Evolutionary conservation across 2,888 invertebrate genomes (phyloP).

Genomic region (Schizaphis graminum): DNA sequence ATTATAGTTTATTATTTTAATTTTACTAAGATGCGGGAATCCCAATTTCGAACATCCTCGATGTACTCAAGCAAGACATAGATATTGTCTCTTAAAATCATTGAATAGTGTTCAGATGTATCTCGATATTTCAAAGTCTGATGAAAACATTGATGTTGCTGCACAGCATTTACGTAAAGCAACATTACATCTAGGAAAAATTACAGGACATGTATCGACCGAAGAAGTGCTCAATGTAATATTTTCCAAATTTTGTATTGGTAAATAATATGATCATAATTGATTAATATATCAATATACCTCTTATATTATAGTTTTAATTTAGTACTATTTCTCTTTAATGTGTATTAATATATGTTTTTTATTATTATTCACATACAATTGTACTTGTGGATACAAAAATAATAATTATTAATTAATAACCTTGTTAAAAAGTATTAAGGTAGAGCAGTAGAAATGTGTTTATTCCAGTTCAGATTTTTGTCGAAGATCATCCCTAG

Average conservation of each 20-base stretch:
- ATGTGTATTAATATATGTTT: no score
- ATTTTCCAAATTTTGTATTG: slow-evolving; percentile 90
- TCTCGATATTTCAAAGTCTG: slow-evolving; percentile 71
- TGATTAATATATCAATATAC: neutral
- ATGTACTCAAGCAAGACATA: slow-evolving; percentile 80
- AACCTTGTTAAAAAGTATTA: neutral
- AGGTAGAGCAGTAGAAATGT: no score
- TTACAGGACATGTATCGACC: slow-evolving; percentile 82
- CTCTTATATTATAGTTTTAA: neutral
- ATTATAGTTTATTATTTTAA: slow-evolving; percentile 67
- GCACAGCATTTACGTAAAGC: slow-evolving; percentile 80
- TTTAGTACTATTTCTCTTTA: neutral
- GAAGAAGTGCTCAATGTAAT: slow-evolving; percentile 86
- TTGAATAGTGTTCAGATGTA: slow-evolving; percentile 74
- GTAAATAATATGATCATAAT: slow-evolving; percentile 75
- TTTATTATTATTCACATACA: neutral
- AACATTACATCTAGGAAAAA: slow-evolving; percentile 79
- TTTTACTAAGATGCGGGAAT: slow-evolving; percentile 76
- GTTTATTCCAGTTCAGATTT: no score
- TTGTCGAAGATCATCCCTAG: no score
- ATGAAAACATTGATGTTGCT: slow-evolving; percentile 77
- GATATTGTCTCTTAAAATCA: slow-evolving; percentile 77
- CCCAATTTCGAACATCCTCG: slow-evolving; percentile 78
- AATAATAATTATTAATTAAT: neutral
- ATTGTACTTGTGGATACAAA: neutral